Evolutionary conservation across 1,140 invertebrate species (phyloP), one percentile per base, ranked within the genome.

Genomic region (Ylistrum balloti): DNA sequence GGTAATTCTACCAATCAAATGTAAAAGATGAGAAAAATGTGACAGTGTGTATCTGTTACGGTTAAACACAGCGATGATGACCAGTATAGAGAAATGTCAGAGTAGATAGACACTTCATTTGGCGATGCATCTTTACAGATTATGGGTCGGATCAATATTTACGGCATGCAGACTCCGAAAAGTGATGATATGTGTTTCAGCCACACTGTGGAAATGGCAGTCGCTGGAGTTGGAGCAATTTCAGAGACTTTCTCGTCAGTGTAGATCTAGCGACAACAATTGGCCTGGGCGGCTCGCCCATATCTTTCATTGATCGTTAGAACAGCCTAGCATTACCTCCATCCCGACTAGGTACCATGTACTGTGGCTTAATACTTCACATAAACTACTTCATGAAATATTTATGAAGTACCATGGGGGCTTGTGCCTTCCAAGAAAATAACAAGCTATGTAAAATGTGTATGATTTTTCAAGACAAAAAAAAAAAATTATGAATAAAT

Each of bases 291-390:
- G 5, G 20, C 56, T 28, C 56, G n/a, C 22, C 56, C 56, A 74
- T 74, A 74, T n/a, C 56, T n/a, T 48, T 74, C 56, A 74, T 74
- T 74, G 56, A 74, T 74, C n/a, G 56, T n/a, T 74, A 28, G 56
- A n/a, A 20, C 11, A 48, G 45, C 45, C 22, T 74, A 74, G 9
- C 5, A n/a, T 74, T 74, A 74, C 41, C 9, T 74, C 22, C 5
- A 28, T 74, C 22, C 56, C 5, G n/a, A 5, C 56, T 28, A 28
- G 56, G 56, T 74, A 74, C 56, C 56, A 28, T 74, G 45, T 74
- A 74, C 56, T n/a, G 22, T 0, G 11, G 45, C 45, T 28, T 74
- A 74, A 74, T 28, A 74, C 56, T 28, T 9, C 22, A 74, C 56
- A 56, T 56, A 74, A 74, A 74, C 56, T n/a, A 74, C 22, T 7